phyloP scores from a whole-genome alignment of 2,888 invertebrate species.

The Agonopterix alstromeriana region DNA sequence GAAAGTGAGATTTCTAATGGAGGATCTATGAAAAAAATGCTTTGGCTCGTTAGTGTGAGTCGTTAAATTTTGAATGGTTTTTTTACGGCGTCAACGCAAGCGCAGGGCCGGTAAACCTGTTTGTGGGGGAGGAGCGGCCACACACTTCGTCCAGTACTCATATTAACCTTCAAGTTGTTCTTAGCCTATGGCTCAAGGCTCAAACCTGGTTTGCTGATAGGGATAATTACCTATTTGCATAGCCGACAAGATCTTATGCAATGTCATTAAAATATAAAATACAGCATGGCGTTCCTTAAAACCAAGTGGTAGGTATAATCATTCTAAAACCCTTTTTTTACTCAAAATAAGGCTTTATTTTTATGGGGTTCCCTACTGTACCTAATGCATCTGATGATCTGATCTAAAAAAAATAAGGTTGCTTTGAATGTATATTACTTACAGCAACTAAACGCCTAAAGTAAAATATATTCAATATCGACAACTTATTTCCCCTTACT shows the following conservation, averaged over 20 bases:
- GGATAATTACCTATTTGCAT: conserved; percentile 1
- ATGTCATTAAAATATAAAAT: neutral
- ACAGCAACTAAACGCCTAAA: too few relatives aligned
- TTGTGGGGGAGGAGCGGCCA: conserved; percentile 38
- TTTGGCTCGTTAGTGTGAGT: conserved; percentile 36
- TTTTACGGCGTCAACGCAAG: conserved; percentile 34
- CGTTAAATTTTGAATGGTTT: conserved; percentile 58
- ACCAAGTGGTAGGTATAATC: too few relatives aligned
- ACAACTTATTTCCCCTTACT: too few relatives aligned
- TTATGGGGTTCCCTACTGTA: too few relatives aligned
- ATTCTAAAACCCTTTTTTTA: too few relatives aligned
- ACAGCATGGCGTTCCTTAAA: too few relatives aligned
- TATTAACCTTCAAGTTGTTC: neutral
- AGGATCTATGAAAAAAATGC: conserved; percentile 36
- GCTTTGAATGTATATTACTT: too few relatives aligned
- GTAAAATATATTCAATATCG: too few relatives aligned
- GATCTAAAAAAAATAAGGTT: too few relatives aligned
- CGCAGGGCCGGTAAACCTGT: conserved; percentile 45
- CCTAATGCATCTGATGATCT: too few relatives aligned
- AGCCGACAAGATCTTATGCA: neutral
- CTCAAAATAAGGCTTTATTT: too few relatives aligned
- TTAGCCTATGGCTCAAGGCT: neutral
- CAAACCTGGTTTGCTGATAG: neutral
- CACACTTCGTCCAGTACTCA: conserved; percentile 34
- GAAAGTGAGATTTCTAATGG: conserved; percentile 56